Evolutionary conservation across 2,113 vertebrate genomes (phyloP), one percentile per base, ranked within the genome.

Genomic region (Xiphorhynchus elegans): DNA sequence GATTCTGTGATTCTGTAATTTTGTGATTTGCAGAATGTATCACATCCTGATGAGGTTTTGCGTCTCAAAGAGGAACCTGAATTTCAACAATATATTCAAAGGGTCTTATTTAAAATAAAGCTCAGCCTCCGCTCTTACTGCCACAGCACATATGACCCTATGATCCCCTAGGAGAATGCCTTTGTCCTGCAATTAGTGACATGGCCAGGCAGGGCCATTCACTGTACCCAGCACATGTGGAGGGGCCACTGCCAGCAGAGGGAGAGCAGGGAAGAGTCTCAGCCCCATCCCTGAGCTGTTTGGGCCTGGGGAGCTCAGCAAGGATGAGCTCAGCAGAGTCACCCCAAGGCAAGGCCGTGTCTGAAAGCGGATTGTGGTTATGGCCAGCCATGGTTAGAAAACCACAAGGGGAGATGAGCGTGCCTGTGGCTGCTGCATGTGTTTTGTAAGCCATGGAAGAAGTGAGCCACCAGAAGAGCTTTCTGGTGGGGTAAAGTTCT

Each of bases 111-210:
- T 53, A 28, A 31, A 47, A 6, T 31, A 66, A 42, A 89, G 26
- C 52, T 73, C 40, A 72, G 49, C 59, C 46, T 40, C n/a, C 7
- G 2, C 59, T 60, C n/a, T 70, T 15, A 11, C n/a, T 72, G 33
- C 33, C 26, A 31, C 7, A 70, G 42, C 33, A 42, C 0, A 0
- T 9, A 5, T 7, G 19, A 37, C 60, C 20, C 74, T 33, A 3
- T 10, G 1, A 2, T 19, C 24, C 58, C 33, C 26, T 11, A 10
- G 37, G n/a, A n/a, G 24, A 17, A 7, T 50, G 20, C 42, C 40
- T 70, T 21, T 46, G 35, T 31, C 29, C 62, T 56, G 26, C 40
- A 13, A 13, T 26, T 4, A 42, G 52, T 40, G 52, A 31, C 3
- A 1, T 1, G 1, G 3, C 35, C 29, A 37, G 62, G 29, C 40